Evolutionary conservation across 2,888 invertebrate genomes (phyloP), one percentile per base, ranked within the genome.

Genomic region (Rhyacophila evoluta): DNA sequence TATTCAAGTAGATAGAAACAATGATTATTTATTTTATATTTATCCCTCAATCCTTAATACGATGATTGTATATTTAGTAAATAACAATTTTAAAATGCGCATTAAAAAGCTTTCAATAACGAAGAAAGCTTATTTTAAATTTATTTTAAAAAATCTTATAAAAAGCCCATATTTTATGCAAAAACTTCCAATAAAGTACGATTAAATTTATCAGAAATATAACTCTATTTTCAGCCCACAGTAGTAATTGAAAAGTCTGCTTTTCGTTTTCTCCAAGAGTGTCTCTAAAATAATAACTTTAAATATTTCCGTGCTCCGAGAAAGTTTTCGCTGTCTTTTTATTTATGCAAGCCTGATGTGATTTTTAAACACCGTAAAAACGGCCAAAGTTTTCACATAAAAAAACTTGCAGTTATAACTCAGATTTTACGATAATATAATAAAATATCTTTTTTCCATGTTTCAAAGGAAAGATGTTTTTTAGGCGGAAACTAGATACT

Each of bases 361-460:
- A 79, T 79, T 75, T 75, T 79, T 79, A 79, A 75, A 79, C 25
- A 72, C 78, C 72, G 71, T 71, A 75, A 79, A 79, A 77, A 79
- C 71, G 67, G 75, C 6, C 10, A 68, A 79, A 79, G 36, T 79
- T 79, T 78, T 33, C 68, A 29, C 78, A 78, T 78, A 78, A 78
- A 78, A 38, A 55, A 78, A 77, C 37, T 77, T 77, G 68, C 70
- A 55, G 70, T 72, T 72, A 33, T 37, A 73, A 77, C 72, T 72
- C 77, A 37, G 19, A 67, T 39, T 33, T 77, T 36, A 73, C 77
- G 77, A 68, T 69, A 55, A 67, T 73, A 68, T 68, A 37, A 77
- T 73, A 28, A 67, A 77, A 33, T 29, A 69, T 69, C 19, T 29
- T 41, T 15, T 41, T 41, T 33, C 29, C 6, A 33, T 33, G 29